Base-by-base conservation (phyloP, 1,140 invertebrate genomes). In the Aricia agestis region DNA sequence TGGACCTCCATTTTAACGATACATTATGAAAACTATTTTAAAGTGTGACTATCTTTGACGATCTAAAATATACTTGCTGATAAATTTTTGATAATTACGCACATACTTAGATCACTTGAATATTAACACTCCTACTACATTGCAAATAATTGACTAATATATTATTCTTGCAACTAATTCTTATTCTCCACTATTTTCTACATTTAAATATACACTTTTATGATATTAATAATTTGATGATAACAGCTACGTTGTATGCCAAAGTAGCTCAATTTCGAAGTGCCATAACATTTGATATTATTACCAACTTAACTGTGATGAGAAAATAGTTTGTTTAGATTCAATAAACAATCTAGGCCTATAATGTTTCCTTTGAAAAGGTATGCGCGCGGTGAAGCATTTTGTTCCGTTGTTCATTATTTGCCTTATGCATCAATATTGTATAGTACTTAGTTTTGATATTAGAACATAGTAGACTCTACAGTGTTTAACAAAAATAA, bases 281-380 rank as follows among this genome's bases (percentile, higher is more conserved):
- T 52, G 45, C 45, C 45, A 52, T 52, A 52, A 52, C 45, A 13
- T 52, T 52, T 52, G 45, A 52, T 52, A 52, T 52, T 52, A 52
- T 52, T 52, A 36, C 45, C 45, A 68, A 68, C 13, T 9, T 19
- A 68, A 68, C 13, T 9, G 19, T 68, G 19, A 13, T 68, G 32
- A 32, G 45, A 10, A 59, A 36, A 68, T 66, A 66, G 17, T 41
- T 18, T 66, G 19, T 19, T 68, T 52, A n/a, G 25, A 68, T 52
- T 19, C 67, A 68, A 68, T 68, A 68, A 68, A 25, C 11, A 52
- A 52, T 19, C n/a, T 52, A 52, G 17, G 42, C n/a, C 19, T 17
- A 18, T 25, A 45, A 41, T 19, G 4, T 31, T 66, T n/a, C 15
- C 41, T 41, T 45, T 1, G 2, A 36, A 36, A 36, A 36, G 9